Conservation (phyloP, 2,888 invertebrate genomes). For the Ophion slaviceki region DNA sequence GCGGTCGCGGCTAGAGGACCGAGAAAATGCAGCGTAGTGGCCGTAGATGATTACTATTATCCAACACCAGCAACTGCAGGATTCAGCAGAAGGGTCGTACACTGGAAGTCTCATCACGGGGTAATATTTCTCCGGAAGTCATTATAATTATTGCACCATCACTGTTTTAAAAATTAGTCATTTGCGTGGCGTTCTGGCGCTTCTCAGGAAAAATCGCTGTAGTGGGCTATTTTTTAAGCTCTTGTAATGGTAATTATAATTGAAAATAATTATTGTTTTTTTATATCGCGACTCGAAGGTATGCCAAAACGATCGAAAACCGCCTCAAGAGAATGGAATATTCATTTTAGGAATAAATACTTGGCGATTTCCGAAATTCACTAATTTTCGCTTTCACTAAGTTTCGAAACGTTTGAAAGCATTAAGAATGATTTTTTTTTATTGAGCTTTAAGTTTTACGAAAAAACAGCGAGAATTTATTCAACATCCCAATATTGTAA, state of each 20-base stretch:
- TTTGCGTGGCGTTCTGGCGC: no score
- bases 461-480: no score
- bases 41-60: slow-evolving; percentile 34
- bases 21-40: slow-evolving; percentile 36
- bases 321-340: not conserved
- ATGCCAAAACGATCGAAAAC: not conserved
- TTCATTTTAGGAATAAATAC: not conserved
- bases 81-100: slow-evolving; percentile 33
- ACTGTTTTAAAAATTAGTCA: not conserved
- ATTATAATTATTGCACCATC: not conserved
- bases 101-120: slow-evolving; percentile 49
- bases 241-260: not conserved
- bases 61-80: slow-evolving; percentile 23
- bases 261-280: not conserved
- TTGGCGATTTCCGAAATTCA: not conserved
- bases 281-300: not conserved
- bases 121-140: slow-evolving; percentile 19
- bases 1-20: not conserved
- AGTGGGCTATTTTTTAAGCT: not conserved
- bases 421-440: no score
- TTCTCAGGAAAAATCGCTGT: not conserved
- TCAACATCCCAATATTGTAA: no score
- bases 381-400: no score
- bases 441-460: no score
- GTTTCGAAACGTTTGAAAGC: no score